These are phyloP conservation scores for Potorous gilbertii DNA, from an alignment of 2,797 vertebrate genomes.

Conservation along the genomic window DNA sequence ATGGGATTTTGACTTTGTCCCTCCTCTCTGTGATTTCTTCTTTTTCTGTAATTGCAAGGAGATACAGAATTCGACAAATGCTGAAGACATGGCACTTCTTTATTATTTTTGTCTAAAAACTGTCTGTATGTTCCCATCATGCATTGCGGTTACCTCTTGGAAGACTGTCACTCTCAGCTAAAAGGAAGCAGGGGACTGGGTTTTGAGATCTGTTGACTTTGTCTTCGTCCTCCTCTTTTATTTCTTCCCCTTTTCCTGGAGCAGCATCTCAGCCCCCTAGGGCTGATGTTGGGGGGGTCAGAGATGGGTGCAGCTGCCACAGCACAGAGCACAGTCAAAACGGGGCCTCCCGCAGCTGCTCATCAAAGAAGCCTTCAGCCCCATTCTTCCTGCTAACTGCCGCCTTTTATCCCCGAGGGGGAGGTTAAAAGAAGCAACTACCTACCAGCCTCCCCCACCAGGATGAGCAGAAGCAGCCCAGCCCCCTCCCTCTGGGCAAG, in stretches of 20 bases:
- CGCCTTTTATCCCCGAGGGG: constrained; percentile 23
- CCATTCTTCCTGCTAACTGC: background rate
- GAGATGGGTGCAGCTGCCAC: background rate
- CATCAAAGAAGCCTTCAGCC: constrained; percentile 11
- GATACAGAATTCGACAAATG: background rate
- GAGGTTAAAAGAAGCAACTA: constrained; percentile 33
- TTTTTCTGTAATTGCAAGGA: background rate
- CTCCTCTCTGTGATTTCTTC: background rate
- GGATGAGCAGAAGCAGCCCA: background rate
- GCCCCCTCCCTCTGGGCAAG: background rate
- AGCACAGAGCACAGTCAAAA: background rate
- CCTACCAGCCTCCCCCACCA: constrained; percentile 10
- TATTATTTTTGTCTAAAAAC: background rate
- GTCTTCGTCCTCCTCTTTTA: background rate
- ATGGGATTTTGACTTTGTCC: background rate
- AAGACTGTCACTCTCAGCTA: constrained; percentile 55
- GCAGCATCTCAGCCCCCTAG: constrained; percentile 35
- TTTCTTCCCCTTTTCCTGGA: constrained; percentile 43
- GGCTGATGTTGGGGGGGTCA: constrained; percentile 49
- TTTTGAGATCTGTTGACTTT: constrained; percentile 44
- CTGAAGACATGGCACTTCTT: background rate
- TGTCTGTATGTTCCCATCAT: constrained; percentile 46
- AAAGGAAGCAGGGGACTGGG: constrained; percentile 64
- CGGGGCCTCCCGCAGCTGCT: background rate
- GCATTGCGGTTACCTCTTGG: constrained; percentile 22